A percentile compares a stretch with the other conserved stretches of the same genome.
Evolutionary conservation across 2,113 vertebrate species (phyloP).

Genomic region (Choloepus hoffmanni): DNA sequence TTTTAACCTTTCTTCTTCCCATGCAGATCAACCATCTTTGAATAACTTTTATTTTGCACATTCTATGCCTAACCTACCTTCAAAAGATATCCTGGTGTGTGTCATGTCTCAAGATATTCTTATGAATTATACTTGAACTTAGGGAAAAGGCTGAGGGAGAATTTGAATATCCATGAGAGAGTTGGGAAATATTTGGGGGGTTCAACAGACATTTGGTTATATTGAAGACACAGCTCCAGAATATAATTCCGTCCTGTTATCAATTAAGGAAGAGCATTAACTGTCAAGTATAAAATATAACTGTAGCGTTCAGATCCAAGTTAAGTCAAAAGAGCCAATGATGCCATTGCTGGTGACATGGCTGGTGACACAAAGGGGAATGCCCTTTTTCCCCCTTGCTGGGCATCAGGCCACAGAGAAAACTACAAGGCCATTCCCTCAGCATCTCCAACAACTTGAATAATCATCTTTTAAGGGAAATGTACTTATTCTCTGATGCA

Average conservation of each 20-base stretch:
- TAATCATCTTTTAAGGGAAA: not conserved
- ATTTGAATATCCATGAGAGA: not conserved
- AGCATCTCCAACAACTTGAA: no score
- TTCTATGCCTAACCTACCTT: not conserved
- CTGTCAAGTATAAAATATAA: not conserved
- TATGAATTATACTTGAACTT: not conserved
- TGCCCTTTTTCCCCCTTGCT: not conserved
- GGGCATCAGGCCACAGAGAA: not conserved
- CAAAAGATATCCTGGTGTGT: not conserved
- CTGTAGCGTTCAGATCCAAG: not conserved
- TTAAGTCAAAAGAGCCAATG: accelerated
- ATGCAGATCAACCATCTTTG: no score
- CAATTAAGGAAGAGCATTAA: not conserved
- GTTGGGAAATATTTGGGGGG: not conserved
- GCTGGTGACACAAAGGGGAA: no score
- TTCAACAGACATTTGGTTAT: not conserved
- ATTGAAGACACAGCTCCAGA: not conserved
- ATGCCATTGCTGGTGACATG: no score
- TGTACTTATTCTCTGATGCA: accelerated
- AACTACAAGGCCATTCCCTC: accelerated
- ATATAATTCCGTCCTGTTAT: not conserved
- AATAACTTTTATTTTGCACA: not conserved
- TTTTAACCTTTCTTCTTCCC: not conserved
- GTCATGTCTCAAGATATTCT: not conserved
- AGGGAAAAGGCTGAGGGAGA: not conserved